phyloP scores from a whole-genome alignment of 1,140 invertebrate genomes.

The Papilio polyxenes region DNA sequence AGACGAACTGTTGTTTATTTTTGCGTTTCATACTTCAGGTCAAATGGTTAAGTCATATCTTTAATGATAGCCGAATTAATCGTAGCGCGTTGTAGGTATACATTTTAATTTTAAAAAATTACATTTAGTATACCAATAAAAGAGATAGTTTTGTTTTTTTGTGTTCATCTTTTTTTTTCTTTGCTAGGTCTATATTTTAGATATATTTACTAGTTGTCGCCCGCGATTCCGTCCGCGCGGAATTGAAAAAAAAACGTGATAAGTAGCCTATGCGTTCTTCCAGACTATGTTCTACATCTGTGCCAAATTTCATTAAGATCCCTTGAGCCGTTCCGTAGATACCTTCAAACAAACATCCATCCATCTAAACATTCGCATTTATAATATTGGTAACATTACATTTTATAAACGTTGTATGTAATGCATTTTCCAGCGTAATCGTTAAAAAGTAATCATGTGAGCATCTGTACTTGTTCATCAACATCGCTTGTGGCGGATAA shows the following conservation, averaged over 20 bases:
- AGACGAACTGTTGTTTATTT: not conserved
- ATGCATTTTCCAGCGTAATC: not conserved
- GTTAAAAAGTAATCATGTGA: slow-evolving; percentile 21
- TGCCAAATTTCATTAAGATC: too few relatives aligned
- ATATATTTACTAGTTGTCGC: not conserved
- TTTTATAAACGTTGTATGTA: not conserved
- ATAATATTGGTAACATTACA: not conserved
- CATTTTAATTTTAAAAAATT: too few relatives aligned
- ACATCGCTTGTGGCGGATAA: slow-evolving; percentile 6
- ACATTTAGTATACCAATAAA: not conserved
- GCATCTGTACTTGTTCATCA: not conserved
- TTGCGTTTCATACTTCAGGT: not conserved
- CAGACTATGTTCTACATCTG: too few relatives aligned
- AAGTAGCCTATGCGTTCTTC: too few relatives aligned
- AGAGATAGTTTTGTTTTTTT: not conserved
- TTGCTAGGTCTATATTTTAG: not conserved
- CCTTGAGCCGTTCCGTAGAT: too few relatives aligned
- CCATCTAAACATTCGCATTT: too few relatives aligned
- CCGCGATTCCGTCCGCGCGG: too few relatives aligned
- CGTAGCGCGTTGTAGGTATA: too few relatives aligned
- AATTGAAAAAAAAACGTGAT: too few relatives aligned
- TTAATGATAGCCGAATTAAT: not conserved
- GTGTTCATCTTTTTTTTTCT: not conserved
- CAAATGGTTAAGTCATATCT: not conserved
- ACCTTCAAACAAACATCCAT: too few relatives aligned